These are phyloP conservation scores for Psophia crepitans DNA, from an alignment of 2,113 vertebrate species.

Conservation along the genomic window DNA sequence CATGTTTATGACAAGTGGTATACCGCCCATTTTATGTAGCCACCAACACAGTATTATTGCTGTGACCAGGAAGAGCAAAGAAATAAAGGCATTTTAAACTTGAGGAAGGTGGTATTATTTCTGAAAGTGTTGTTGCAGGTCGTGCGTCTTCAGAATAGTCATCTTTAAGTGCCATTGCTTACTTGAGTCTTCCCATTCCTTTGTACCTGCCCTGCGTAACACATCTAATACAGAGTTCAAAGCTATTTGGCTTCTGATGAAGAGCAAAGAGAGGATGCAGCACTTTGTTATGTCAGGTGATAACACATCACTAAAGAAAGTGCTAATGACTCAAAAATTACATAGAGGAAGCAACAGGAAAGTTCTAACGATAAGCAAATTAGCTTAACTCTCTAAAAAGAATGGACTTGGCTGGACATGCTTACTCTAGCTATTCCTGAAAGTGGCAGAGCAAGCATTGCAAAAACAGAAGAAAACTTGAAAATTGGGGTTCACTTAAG, in stretches of 20 bases:
- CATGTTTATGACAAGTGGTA: neutral
- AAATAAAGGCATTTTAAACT: neutral
- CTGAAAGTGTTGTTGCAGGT: neutral
- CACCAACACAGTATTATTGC: neutral
- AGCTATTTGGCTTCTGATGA: neutral
- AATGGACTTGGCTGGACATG: neutral
- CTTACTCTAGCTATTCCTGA: neutral
- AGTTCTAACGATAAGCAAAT: neutral
- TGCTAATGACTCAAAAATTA: conserved; percentile 23
- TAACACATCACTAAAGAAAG: accelerated
- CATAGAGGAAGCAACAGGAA: neutral
- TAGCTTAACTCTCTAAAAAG: neutral
- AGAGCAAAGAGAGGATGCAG: neutral
- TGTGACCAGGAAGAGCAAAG: neutral
- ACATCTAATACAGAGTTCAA: neutral
- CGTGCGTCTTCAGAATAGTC: neutral
- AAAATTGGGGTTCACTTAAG: neutral
- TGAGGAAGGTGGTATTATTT: neutral
- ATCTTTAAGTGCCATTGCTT: neutral
- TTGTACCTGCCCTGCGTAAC: neutral
- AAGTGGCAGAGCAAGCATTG: neutral
- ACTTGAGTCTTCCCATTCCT: neutral
- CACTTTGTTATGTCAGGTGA: neutral
- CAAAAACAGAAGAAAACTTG: neutral
- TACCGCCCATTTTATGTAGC: neutral